Conservation (phyloP, 2,797 vertebrate species). For the Okamejei kenojei region DNA sequence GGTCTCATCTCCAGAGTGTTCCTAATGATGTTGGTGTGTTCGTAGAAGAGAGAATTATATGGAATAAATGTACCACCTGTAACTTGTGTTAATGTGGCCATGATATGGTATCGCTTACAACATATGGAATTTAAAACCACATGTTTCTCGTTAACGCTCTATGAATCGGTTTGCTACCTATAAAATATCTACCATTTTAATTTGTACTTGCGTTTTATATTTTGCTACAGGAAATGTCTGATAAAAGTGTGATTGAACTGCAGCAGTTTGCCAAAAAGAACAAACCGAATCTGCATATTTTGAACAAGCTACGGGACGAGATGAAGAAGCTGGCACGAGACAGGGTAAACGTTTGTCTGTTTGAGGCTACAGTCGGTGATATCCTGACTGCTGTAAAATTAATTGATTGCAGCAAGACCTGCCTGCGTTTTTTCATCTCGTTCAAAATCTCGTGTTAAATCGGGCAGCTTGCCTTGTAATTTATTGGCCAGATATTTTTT, state of each 20-base stretch:
- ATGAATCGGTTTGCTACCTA: too few relatives aligned
- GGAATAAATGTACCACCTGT: too few relatives aligned
- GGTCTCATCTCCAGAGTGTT: too few relatives aligned
- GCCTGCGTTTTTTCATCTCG: background rate
- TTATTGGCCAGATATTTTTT: background rate
- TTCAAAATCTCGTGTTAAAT: background rate
- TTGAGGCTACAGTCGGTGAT: background rate
- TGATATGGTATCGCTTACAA: too few relatives aligned
- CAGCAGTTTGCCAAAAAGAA: conserved; percentile 99
- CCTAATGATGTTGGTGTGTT: too few relatives aligned
- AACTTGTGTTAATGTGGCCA: too few relatives aligned
- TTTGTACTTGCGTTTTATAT: background rate
- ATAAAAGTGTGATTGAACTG: conserved; percentile 96
- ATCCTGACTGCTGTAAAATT: background rate
- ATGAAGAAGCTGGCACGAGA: conserved; percentile 89
- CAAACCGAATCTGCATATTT: conserved; percentile 97
- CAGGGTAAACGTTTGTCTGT: conserved; percentile 65
- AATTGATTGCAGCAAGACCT: background rate
- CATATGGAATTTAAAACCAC: too few relatives aligned
- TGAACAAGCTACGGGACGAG: conserved; percentile 96
- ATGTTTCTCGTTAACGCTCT: too few relatives aligned
- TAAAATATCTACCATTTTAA: too few relatives aligned
- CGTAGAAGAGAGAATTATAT: too few relatives aligned
- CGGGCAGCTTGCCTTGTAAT: background rate
- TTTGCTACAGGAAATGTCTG: conserved; percentile 74